Evolutionary conservation across 2,888 invertebrate species (phyloP).

Genomic region (Miltochrista miniata): DNA sequence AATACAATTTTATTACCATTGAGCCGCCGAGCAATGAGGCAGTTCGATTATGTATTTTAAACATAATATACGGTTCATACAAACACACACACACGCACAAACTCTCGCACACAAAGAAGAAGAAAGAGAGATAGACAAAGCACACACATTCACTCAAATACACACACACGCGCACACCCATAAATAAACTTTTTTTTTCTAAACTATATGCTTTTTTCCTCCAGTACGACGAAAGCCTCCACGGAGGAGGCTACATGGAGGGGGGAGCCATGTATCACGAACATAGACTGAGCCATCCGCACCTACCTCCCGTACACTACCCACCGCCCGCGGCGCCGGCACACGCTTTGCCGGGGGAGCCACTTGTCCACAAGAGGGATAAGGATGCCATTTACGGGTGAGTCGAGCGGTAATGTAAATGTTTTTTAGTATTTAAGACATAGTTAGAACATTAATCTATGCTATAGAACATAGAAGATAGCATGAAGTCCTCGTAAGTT

Average conservation of each 20-base stretch:
- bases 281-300: constrained; percentile 92
- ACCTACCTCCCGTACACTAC: constrained; percentile 89
- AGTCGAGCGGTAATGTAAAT: constrained; percentile 79
- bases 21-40: no score
- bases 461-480: no score
- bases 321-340: constrained; percentile 93
- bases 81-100: no score
- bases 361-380: constrained; percentile 98
- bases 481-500: no score
- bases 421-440: constrained; percentile 2
- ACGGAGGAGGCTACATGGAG: constrained; percentile 93
- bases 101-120: no score
- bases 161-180: no score
- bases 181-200: no score
- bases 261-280: constrained; percentile 89
- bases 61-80: no score
- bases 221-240: constrained; percentile 98
- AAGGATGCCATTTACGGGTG: constrained; percentile 99
- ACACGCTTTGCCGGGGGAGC: constrained; percentile 93
- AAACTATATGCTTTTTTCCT: constrained; percentile 31
- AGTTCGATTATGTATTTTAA: no score
- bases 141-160: no score
- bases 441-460: background rate
- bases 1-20: no score
- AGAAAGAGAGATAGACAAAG: no score